Conservation (phyloP, 2,888 invertebrate genomes). For the Drosophila picticornis region DNA sequence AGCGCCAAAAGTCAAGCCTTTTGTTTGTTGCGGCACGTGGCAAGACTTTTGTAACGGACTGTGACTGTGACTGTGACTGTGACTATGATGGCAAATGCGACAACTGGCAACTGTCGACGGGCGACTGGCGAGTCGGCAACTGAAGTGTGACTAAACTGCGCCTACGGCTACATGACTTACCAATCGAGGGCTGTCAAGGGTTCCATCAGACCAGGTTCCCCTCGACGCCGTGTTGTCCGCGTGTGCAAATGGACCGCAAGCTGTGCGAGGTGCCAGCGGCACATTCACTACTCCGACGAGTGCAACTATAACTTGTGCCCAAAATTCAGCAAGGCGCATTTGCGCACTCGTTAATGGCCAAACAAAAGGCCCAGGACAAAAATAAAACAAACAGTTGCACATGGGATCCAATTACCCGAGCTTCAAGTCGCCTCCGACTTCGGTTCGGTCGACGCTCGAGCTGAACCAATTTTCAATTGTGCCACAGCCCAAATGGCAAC, state of each 20-base stretch:
- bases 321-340: constrained; percentile 44
- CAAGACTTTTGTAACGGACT: constrained; percentile 23
- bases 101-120: constrained; percentile 14
- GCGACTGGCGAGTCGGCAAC: constrained; percentile 29
- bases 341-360: constrained; percentile 55
- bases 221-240: neutral
- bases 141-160: constrained; percentile 74
- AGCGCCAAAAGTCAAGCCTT: constrained; percentile 66
- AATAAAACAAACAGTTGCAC: constrained; percentile 73
- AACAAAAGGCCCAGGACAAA: constrained; percentile 40
- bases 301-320: constrained; percentile 28
- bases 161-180: constrained; percentile 52
- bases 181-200: constrained; percentile 1
- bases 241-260: constrained; percentile 62
- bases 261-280: constrained; percentile 60
- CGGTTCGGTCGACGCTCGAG: constrained; percentile 21
- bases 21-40: constrained; percentile 72
- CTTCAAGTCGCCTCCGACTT: constrained; percentile 17
- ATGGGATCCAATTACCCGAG: constrained; percentile 73
- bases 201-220: neutral
- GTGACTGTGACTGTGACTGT: constrained; percentile 10
- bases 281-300: constrained; percentile 5
- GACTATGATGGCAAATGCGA: constrained; percentile 6
- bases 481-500: constrained; percentile 68
- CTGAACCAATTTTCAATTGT: constrained; percentile 75